Percentiles rank a stretch among this genome's conserved stretches.
Evolutionary conservation across 2,888 invertebrate genomes (phyloP).

Genomic region (Iselma pallidipennis): DNA sequence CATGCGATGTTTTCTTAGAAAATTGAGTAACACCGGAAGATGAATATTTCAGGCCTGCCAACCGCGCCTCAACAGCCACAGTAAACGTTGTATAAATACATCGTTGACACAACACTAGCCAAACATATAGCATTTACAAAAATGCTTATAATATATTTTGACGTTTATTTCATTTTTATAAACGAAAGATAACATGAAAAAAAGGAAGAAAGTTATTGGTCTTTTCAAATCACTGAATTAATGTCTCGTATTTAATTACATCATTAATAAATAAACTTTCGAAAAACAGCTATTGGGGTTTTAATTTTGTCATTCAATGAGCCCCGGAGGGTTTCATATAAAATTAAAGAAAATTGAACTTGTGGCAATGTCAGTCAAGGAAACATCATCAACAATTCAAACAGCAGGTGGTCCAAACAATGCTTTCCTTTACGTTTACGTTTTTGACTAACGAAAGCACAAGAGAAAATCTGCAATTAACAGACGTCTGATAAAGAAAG

Average conservation of each 20-base stretch:
- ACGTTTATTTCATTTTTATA: not conserved
- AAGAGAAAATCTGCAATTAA: not conserved
- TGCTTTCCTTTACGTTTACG: not conserved
- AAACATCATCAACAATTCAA: not conserved
- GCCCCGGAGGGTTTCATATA: not conserved
- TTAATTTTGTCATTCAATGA: not conserved
- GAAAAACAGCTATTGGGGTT: not conserved
- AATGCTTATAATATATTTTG: not conserved
- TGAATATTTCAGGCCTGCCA: slow-evolving; percentile 46
- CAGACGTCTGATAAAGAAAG: not conserved
- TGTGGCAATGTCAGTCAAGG: not conserved
- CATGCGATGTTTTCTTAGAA: slow-evolving; percentile 48
- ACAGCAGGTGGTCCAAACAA: not conserved
- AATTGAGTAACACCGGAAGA: slow-evolving; percentile 47
- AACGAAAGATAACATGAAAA: not conserved
- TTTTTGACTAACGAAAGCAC: not conserved
- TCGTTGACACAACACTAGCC: slow-evolving; percentile 25
- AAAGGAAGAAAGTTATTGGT: too few relatives aligned
- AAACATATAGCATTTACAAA: slow-evolving; percentile 22
- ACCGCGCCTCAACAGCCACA: slow-evolving; percentile 34
- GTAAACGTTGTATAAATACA: slow-evolving; percentile 41
- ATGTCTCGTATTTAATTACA: too few relatives aligned
- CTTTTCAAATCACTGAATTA: too few relatives aligned
- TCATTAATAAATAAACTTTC: not conserved
- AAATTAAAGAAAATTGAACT: not conserved